Percentiles rank a stretch among this genome's conserved stretches.
phyloP scores from a whole-genome alignment of 2,888 invertebrate species.

The Malthinus seriepunctatus region DNA sequence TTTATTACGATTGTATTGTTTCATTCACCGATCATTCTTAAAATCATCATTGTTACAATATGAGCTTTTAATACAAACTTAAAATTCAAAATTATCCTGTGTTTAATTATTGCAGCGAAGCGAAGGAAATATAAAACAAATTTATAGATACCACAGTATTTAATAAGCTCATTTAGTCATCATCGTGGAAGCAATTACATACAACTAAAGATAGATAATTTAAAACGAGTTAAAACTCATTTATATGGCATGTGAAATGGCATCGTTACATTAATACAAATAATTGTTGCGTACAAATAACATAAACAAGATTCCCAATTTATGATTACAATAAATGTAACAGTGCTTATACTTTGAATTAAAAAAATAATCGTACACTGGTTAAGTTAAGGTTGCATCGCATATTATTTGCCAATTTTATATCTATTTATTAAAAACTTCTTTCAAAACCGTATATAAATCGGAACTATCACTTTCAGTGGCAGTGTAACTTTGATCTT shows the following conservation, averaged over 20 bases:
- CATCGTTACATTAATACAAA: conserved; percentile 41
- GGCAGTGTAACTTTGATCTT: conserved; percentile 18
- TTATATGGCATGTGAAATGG: conserved; percentile 50
- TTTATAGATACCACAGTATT: conserved; percentile 33
- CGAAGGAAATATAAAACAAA: not conserved
- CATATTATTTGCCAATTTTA: not conserved
- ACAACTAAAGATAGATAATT: conserved; percentile 48
- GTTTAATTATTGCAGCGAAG: no score
- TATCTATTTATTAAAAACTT: conserved; percentile 7
- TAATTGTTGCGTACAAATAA: conserved; percentile 41
- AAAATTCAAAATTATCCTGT: no score
- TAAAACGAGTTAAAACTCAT: conserved; percentile 36
- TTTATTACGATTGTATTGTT: no score
- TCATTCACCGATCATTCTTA: no score
- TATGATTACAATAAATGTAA: conserved; percentile 30
- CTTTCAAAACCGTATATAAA: conserved; percentile 2
- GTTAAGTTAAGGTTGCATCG: conserved; percentile 24
- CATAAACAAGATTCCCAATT: conserved; percentile 34
- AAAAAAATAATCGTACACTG: not conserved
- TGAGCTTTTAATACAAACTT: no score
- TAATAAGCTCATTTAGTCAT: conserved; percentile 54
- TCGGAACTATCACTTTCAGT: conserved; percentile 19
- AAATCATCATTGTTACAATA: no score
- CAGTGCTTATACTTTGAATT: not conserved
- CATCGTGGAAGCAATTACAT: conserved; percentile 52